A percentile compares a stretch with the other conserved stretches of the same genome.
Evolutionary conservation across 2,113 vertebrate species (phyloP).

Genomic region (Microtus pennsylvanicus): DNA sequence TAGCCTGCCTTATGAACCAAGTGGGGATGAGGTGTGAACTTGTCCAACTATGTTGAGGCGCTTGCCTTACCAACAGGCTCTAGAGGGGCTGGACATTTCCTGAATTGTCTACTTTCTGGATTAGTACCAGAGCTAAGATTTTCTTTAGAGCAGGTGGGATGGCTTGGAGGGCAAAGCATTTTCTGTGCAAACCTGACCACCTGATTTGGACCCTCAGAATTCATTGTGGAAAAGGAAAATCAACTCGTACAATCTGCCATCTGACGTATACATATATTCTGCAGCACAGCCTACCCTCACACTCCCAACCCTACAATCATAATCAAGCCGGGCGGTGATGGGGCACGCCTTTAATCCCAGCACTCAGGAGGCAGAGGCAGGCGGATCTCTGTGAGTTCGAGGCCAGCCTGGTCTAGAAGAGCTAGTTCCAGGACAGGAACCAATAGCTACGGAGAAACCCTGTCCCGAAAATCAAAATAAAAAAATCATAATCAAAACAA

Average conservation of each 20-base stretch:
- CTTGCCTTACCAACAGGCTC: constrained; percentile 11
- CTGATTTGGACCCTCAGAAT: not conserved
- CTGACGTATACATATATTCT: no score
- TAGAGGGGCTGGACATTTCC: not conserved
- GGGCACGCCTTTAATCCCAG: no score
- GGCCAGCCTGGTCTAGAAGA: no score
- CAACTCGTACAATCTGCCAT: not conserved
- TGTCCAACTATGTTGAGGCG: not conserved
- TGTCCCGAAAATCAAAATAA: no score
- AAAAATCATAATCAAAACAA: not conserved
- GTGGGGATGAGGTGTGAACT: not conserved
- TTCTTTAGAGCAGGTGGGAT: not conserved
- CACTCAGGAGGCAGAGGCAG: no score
- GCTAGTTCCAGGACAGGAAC: no score
- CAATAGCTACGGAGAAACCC: no score
- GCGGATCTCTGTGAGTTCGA: no score
- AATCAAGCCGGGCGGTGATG: no score
- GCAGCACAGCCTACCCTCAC: not conserved
- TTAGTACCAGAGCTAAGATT: constrained; percentile 9
- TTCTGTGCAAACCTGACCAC: not conserved
- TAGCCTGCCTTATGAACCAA: not conserved
- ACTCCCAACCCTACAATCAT: not conserved
- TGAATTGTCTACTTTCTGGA: constrained; percentile 28
- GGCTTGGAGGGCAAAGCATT: not conserved
- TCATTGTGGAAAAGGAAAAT: not conserved